Base-by-base conservation (phyloP, 2,113 vertebrate species). In the Planiliza haematocheilus region DNA sequence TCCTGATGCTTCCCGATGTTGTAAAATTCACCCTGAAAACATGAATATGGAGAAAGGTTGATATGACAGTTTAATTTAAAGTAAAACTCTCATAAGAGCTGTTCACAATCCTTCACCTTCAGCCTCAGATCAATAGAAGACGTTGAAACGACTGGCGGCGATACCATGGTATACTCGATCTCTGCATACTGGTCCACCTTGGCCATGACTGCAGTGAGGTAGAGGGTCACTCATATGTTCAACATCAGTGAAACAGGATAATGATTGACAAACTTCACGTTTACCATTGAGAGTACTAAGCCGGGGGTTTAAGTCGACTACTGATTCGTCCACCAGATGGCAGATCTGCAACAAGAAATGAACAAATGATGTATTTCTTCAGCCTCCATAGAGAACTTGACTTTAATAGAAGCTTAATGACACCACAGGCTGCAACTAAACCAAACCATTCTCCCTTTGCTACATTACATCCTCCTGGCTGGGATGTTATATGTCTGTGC, bases 271-370 rank as follows among this genome's bases (percentile, higher is more conserved):
- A 8, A 55, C 2, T 48, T 78, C n/a, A n/a, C n/a, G n/a, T n/a
- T 83, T 89, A 94, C 94, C 93, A 63, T 94, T 94, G 48, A 94
- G 81, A 20, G 93, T 94, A 84, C 93, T 92, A 76, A 94, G 61
- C 7, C 67, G 46, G 42, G 87, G 87, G 82, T 94, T 94, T 59
- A 93, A 3, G 1, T 89, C 87, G 34, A 81, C 61, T 36, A 94
- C 53, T 1, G 85, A 82, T 5, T 87, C 39, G 9, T 34, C 18
- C 58, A 93, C 90, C 75, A 91, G 83, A 30, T 91, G 88, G 73
- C 94, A 95, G 63, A 94, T 90, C 94, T 95, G 88, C 53, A 93
- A 88, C 21, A 61, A n/a, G 1, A 24, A 49, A 69, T 1, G 43
- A 43, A 41, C 10, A 18, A 11, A 30, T 30, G 5, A 2, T 3